Base-by-base conservation (phyloP, 2,797 vertebrate species). In the Enteromius trimaculatus region DNA sequence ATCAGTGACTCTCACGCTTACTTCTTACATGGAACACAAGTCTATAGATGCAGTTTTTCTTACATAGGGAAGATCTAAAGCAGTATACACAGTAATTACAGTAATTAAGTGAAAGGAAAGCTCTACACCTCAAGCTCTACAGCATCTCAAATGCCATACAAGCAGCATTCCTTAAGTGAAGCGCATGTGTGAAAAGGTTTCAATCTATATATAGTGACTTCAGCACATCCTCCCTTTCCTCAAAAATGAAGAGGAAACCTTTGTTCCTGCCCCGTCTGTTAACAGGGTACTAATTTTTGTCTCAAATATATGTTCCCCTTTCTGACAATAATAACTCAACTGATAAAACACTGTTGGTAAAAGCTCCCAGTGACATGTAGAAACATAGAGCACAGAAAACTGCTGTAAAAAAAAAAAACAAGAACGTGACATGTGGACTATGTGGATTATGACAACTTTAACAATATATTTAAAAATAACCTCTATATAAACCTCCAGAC, bases 331-430 rank as follows among this genome's bases (percentile, higher is more conserved):
- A 34, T 60, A 16, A 58, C 17, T 44, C 6, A 42, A 31, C 26
- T n/a, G n/a, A n/a, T n/a, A n/a, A 42, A 42, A 47, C 6, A 44
- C 2, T 17, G 9, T n/a, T 19, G 11, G 11, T 53, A 37, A 19
- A 6, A 79, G 16, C 19, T 44, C 3, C 6, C 14, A 70, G 34
- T 44, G 37, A 44, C 34, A n/a, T 60, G 26, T n/a, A 29, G 51
- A 80, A 60, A 80, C 65, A 64, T 31, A 42, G 42, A 49, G 29
- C 2, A 42, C 17, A 65, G 39, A 78, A 77, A 19, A 49, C 23
- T 51, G 9, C 0, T 29, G 17, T n/a, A 51, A 66, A n/a, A 5
- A 31, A 66, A n/a, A 5, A 31, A 31, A 49, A 3, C 23, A 71
- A n/a, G 13, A 80, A 31, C 14, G 29, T 71, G 17, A 6, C n/a